Conservation (phyloP, 2,797 vertebrate species). For the Rhinogobio ventralis region DNA sequence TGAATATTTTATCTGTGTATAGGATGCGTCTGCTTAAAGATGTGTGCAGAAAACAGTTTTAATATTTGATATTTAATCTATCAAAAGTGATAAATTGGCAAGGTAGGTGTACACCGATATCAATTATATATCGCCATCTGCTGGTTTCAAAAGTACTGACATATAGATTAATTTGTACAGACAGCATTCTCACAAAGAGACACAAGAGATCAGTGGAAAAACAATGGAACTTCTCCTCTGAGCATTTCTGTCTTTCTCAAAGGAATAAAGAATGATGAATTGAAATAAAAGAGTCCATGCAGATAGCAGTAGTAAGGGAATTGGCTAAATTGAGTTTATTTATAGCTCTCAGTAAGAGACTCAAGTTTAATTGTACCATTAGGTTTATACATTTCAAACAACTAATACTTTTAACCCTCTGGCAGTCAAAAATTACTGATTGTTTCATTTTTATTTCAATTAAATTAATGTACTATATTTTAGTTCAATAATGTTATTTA, state of each 20-base stretch:
- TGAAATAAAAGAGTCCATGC: background rate
- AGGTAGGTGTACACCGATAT: conserved; percentile 33
- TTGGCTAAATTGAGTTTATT: background rate
- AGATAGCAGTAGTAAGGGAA: background rate
- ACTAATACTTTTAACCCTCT: background rate
- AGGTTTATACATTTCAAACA: background rate
- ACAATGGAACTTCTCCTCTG: background rate
- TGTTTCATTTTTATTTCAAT: too few relatives aligned
- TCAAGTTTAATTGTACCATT: background rate
- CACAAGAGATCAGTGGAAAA: conserved; percentile 33
- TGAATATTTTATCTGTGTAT: conserved; percentile 24
- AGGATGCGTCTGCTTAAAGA: conserved; percentile 37
- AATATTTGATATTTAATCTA: conserved; percentile 44
- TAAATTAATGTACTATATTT: too few relatives aligned
- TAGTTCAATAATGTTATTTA: too few relatives aligned
- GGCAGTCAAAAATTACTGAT: too few relatives aligned
- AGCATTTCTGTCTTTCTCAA: background rate
- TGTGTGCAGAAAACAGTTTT: conserved; percentile 38
- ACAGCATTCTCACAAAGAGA: conserved; percentile 37
- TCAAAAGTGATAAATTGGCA: conserved; percentile 47
- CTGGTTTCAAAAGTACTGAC: conserved; percentile 51
- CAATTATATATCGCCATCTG: conserved; percentile 66
- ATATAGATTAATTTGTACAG: conserved; percentile 43
- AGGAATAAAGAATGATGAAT: background rate
- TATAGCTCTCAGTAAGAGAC: background rate